Evolutionary conservation across 1,140 invertebrate species (phyloP), one percentile per base, ranked within the genome.

Genomic region (Nasonia longicornis): DNA sequence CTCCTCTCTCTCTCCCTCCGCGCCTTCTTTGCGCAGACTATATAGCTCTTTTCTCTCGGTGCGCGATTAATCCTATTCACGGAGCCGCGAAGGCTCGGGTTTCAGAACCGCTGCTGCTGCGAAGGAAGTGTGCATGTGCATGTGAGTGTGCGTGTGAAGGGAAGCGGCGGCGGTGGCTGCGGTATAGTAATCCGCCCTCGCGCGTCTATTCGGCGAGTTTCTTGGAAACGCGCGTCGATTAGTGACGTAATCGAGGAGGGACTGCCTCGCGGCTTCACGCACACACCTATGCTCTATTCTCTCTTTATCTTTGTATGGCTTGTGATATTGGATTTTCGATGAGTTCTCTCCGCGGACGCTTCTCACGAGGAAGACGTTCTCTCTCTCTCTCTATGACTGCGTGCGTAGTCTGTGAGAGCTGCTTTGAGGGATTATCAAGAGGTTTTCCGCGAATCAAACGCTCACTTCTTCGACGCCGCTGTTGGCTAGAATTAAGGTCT

Each of bases 281-380:
- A 20, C 58, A 42, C 70, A n/a, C 0, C 10, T 63, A 63, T 16
- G 14, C 8, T 64, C 20, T 78, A 69, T 38, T 63, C 66, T 22
- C 22, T 22, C 80, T 73, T 77, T 48, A 77, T 82, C 70, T 75
- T 82, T 82, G 70, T 82, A 82, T 74, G 76, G 81, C 81, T 82
- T 82, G 69, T 82, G 63, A 79, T 82, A 79, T 78, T 82, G 81
- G 81, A 82, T 82, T 82, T 69, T 78, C 80, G 75, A 82, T 52
- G 70, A 79, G 63, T 26, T 12, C 63, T 67, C 29, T 2, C 74
- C 1, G 7, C 35, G 29, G 26, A 22, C 10, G 67, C 26, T 31
- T 20, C 66, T 22, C 66, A 22, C 26, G 66, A 4, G 3, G n/a
- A 63, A 42, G 58, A 29, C 22, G 66, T 7, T 10, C 1, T 26